Evolutionary conservation across 2,797 vertebrate genomes (phyloP).

Genomic region (Sebastolobus altivelis): DNA sequence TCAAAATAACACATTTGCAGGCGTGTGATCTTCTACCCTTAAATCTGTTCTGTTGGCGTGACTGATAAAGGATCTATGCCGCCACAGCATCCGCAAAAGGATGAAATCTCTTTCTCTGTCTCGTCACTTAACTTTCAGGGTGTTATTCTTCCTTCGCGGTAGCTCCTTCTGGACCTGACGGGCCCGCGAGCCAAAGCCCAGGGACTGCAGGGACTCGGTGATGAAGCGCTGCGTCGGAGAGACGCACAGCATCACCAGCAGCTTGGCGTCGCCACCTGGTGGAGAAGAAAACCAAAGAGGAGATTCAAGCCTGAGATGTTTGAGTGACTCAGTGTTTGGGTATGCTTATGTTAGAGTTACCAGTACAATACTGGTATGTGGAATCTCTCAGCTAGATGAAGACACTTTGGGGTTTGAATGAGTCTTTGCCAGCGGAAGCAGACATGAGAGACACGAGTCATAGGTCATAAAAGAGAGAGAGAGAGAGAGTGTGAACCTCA

Average conservation of each 20-base stretch:
- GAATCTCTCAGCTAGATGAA: constrained; percentile 3
- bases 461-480: not conserved
- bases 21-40: not conserved
- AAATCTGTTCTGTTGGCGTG: not conserved
- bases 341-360: not conserved
- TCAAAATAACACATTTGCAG: not conserved
- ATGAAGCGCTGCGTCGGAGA: constrained; percentile 86
- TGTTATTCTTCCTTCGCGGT: constrained; percentile 74
- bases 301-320: not conserved
- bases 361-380: not conserved
- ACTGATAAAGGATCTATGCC: not conserved
- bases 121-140: constrained; percentile 72
- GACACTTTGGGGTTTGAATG: not conserved
- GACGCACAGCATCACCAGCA: constrained; percentile 89
- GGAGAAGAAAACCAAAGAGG: constrained; percentile 12
- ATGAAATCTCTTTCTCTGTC: not conserved
- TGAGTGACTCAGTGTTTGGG: not conserved
- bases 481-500: constrained; percentile 48
- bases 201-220: constrained; percentile 87
- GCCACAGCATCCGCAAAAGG: not conserved
- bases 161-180: constrained; percentile 85
- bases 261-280: constrained; percentile 89
- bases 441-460: not conserved
- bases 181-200: constrained; percentile 86
- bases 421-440: not conserved